Base-by-base conservation (phyloP, 2,113 vertebrate species). In the Thomomys bottae region DNA sequence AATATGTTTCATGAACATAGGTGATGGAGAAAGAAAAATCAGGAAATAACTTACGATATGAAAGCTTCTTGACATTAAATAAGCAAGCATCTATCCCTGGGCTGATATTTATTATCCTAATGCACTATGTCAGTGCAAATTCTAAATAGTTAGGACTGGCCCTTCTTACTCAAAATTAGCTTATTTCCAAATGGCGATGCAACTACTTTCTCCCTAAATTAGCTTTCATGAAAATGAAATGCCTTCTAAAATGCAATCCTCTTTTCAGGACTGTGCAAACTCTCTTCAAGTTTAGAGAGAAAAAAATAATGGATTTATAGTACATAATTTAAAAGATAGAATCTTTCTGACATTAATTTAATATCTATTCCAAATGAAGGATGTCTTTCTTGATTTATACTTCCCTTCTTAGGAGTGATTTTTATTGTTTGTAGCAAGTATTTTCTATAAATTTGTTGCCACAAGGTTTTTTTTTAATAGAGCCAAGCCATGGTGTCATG, bases 191-290 rank as follows among this genome's bases (percentile, higher is more conserved):
- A 88, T 66, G 70, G 28, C 49, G 84, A 83, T 83, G 70, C 40
- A 66, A 79, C 30, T 78, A 42, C 28, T 32, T 59, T 42, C 9
- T 26, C 66, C 20, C 23, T 70, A 75, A 91, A 82, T 85, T 71
- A 85, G 45, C 42, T 83, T 95, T 91, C 90, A 7, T 85, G 36
- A 73, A 87, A 67, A 83, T 85, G 23, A 75, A 95, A 86, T 49
- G 79, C 34, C 49, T 90, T 79, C 26, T 89, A 54, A 95, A 79
- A 66, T 83, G 30, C 20, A 75, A 36, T 78, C 75, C 45, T 6
- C 15, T 75, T 85, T 81, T 88, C 20, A 70, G 59, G 73, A 9
- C 32, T 28, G 9, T 34, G 26, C n/a, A 70, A 34, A 87, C 40
- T 20, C 4, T 73, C 49, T 61, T 89, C 36, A 77, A 23, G 4